Evolutionary conservation across 2,797 vertebrate species (phyloP).

Genomic region (Epinephelus coioides): DNA sequence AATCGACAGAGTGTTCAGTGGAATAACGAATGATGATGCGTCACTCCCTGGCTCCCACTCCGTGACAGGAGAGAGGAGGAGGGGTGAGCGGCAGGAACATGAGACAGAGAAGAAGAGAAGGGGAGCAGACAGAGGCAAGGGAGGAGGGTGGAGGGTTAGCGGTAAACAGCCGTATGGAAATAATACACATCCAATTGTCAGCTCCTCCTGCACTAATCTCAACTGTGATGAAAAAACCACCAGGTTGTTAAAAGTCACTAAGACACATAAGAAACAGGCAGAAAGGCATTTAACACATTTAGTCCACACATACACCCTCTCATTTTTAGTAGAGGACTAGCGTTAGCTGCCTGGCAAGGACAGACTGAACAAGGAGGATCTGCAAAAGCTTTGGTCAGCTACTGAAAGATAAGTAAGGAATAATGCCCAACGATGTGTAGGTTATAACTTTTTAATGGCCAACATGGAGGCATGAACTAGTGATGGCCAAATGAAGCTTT

Average conservation of each 20-base stretch:
- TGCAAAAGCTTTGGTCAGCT: too few species aligned
- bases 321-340: too few species aligned
- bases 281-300: neutral
- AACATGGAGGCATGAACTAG: too few species aligned
- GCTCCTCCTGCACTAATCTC: slow-evolving; percentile 37
- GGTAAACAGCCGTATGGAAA: slow-evolving; percentile 38
- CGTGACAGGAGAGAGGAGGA: slow-evolving; percentile 61
- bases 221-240: slow-evolving; percentile 11
- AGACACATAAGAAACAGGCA: neutral
- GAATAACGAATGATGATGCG: slow-evolving; percentile 84
- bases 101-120: slow-evolving; percentile 22
- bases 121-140: slow-evolving; percentile 42
- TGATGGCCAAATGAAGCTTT: too few species aligned
- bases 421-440: too few species aligned
- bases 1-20: slow-evolving; percentile 81
- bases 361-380: too few species aligned
- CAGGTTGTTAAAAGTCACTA: neutral
- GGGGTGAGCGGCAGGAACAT: slow-evolving; percentile 6
- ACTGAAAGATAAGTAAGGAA: too few species aligned
- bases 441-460: too few species aligned
- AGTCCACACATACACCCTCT: neutral
- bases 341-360: too few species aligned
- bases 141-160: slow-evolving; percentile 11
- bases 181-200: slow-evolving; percentile 37
- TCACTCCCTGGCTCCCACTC: slow-evolving; percentile 72